Evolutionary conservation across 1,140 invertebrate genomes (phyloP), one percentile per base, ranked within the genome.

Genomic region (Papilio dardanus): DNA sequence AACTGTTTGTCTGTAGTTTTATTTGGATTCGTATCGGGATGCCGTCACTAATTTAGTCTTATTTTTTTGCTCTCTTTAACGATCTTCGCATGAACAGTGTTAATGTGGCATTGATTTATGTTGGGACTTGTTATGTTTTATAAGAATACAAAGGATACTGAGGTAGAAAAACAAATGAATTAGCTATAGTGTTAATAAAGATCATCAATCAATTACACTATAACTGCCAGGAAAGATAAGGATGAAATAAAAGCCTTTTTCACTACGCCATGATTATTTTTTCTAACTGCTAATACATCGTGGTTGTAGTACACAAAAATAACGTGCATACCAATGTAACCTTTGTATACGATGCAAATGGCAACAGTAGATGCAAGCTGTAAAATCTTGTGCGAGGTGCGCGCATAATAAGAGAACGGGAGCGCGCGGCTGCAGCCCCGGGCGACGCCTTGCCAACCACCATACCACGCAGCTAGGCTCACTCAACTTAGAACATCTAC

Each of bases 1-100:
- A 89, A 92, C 86, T 89, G 91, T 92, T 92, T 90, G 88, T 90
- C 84, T 88, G 89, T 85, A 85, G 86, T 87, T 87, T 87, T 91
- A 86, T 89, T 82, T 74, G 80, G 79, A 85, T 85, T 89, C 83
- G 84, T 86, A 86, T 90, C 81, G 82, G 75, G 83, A 81, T 89
- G 79, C 82, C 88, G 86, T 90, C 84, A 85, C 88, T 80, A 83
- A 90, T 88, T 84, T 75, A 71, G 79, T 66, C 54, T 62, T 71
- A 77, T 82, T 78, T 88, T 86, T 87, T 80, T 78, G 69, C 74
- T 79, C 78, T 77, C 33, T 75, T 77, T 78, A 69, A 42, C 67
- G 35, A 69, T 40, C 31, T 24, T 37, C 67, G n/a, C 31, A 69
- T 40, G 33, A 37, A 40, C 33, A 35, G 67, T 69, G 31, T 37